Evolutionary conservation across 2,113 vertebrate genomes (phyloP).

Genomic region (Pleuronectes platessa): DNA sequence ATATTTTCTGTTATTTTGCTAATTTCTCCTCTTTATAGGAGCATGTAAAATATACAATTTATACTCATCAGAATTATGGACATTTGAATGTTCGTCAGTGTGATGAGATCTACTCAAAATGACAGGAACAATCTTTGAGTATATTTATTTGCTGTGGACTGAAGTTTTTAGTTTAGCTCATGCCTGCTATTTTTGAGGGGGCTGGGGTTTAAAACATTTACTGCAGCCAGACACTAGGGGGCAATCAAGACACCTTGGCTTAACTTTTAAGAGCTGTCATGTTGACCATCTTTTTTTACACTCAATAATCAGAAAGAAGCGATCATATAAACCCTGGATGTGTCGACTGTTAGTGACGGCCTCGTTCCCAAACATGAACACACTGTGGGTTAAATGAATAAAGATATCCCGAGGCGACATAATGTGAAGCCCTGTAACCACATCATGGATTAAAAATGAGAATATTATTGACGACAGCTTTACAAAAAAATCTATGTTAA

Average conservation of each 20-base stretch:
- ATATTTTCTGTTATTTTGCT: too few relatives aligned
- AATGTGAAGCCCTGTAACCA: not conserved
- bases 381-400: not conserved
- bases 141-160: not conserved
- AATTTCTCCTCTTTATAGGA: too few relatives aligned
- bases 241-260: too few relatives aligned
- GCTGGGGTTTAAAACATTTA: not conserved
- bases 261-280: not conserved
- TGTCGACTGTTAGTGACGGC: not conserved
- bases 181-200: not conserved
- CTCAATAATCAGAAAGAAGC: too few relatives aligned
- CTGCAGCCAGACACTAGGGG: not conserved
- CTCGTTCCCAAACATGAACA: not conserved
- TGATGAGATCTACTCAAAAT: too few relatives aligned
- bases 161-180: not conserved
- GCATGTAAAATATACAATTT: too few relatives aligned
- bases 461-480: not conserved
- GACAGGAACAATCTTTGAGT: not conserved
- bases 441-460: not conserved
- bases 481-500: not conserved
- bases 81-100: too few relatives aligned
- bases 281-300: not conserved
- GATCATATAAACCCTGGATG: not conserved
- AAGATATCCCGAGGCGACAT: not conserved
- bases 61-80: too few relatives aligned